Conservation (phyloP, 1,140 invertebrate species). For the Psix sp. region DNA sequence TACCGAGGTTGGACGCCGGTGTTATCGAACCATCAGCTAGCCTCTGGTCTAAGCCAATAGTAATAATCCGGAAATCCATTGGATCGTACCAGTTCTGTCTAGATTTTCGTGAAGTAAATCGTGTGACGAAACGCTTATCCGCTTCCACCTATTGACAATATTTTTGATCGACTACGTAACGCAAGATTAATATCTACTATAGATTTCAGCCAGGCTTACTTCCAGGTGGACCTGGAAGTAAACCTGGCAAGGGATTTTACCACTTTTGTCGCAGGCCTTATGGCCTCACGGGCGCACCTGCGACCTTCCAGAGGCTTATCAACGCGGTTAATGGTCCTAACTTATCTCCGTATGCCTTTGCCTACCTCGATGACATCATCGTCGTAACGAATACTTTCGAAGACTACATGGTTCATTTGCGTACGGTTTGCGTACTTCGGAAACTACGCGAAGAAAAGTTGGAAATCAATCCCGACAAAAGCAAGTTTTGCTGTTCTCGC, state of each 20-base stretch:
- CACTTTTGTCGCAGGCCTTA: constrained; percentile 66
- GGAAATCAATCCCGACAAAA: constrained; percentile 5
- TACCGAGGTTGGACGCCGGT: background rate
- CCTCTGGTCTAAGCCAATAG: constrained; percentile 28
- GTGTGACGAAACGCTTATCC: constrained; percentile 8
- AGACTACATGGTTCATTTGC: constrained; percentile 44
- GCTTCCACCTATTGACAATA: constrained; percentile 1
- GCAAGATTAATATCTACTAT: constrained; percentile 55
- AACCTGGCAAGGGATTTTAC: constrained; percentile 40
- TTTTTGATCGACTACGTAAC: constrained; percentile 59
- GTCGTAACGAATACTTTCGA: constrained; percentile 50
- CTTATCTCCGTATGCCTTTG: constrained; percentile 20
- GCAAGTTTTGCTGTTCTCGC: constrained; percentile 3
- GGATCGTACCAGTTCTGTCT: constrained; percentile 20
- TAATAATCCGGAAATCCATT: constrained; percentile 53
- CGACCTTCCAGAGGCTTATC: constrained; percentile 63
- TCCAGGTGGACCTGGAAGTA: constrained; percentile 50
- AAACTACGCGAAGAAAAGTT: constrained; percentile 4
- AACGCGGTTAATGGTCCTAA: constrained; percentile 32
- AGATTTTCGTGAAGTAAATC: constrained; percentile 14
- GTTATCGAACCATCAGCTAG: constrained; percentile 7
- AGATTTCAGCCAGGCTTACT: constrained; percentile 63
- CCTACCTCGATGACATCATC: constrained; percentile 62
- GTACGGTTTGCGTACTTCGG: background rate
- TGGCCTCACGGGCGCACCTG: constrained; percentile 62